Base-by-base conservation (phyloP, 2,113 vertebrate genomes). In the Lipotes vexillifer region DNA sequence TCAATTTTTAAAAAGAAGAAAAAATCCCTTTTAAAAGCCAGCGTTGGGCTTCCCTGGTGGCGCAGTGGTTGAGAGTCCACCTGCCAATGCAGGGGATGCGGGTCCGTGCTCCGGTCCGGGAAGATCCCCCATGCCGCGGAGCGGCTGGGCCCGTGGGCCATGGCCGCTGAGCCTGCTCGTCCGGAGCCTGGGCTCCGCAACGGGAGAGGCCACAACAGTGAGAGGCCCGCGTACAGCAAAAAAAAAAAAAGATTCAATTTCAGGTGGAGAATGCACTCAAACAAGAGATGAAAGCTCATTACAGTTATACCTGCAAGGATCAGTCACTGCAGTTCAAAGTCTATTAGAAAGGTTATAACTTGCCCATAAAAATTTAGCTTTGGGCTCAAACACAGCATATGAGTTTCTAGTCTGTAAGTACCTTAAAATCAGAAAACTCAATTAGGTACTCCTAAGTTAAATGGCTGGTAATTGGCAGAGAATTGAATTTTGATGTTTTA, bases 401-500 rank as follows among this genome's bases (percentile, higher is more conserved):
- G 88, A 63, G 65, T 94, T 98, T 69, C 96, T 65, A 94, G 63
- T 46, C 61, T 15, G 59, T 66, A 75, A 94, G 14, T 52, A 69
- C 78, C 91, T 98, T 87, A 27, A 83, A 96, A 86, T 86, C 3
- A 29, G 0, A 93, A 94, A 84, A 5, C 3, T 1, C 6, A 27
- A 57, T 97, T 93, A 33, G 29, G 31, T 94, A 46, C 90, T 96
- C 80, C 85, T 88, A 97, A 97, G 84, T 71, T 38, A 41, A 87
- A 96, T 69, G 96, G 61, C 17, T 80, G 52, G 61, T 93, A 97
- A 97, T 92, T 94, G 90, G 94, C 84, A 96, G 78, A 95, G 27
- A 91, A 95, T 93, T 96, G 52, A 57, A 94, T 97, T 94, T 94
- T 94, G 94, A 94, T 89, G 49, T n/a, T 85, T 96, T 89, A 71